Evolutionary conservation across 2,888 invertebrate genomes (phyloP).

Genomic region (Caenorhabditis sp.): DNA sequence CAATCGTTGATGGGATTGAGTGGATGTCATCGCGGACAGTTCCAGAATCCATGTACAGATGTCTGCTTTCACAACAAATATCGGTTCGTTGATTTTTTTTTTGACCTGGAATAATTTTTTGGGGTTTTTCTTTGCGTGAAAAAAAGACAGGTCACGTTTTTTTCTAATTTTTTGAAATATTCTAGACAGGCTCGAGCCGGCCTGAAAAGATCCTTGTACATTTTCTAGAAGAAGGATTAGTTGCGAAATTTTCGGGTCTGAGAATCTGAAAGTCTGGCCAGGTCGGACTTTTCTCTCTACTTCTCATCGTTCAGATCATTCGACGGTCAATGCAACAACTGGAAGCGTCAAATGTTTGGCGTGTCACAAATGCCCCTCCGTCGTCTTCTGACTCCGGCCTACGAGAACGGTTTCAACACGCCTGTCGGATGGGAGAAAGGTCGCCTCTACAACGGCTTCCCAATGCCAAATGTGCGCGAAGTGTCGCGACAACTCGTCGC

Average conservation of each 20-base stretch:
- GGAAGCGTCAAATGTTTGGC: constrained; percentile 89
- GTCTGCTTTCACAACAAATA: constrained; percentile 94
- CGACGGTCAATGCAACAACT: constrained; percentile 95
- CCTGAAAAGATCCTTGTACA: no score
- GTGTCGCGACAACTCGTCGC: constrained; percentile 86
- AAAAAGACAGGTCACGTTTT: background rate
- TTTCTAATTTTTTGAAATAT: background rate
- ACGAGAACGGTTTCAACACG: constrained; percentile 90
- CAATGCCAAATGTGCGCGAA: constrained; percentile 64
- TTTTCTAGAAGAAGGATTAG: no score
- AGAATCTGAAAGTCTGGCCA: no score
- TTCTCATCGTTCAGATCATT: constrained; percentile 88
- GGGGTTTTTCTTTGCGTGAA: background rate
- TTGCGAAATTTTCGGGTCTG: no score
- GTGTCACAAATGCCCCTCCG: constrained; percentile 70
- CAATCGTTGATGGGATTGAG: constrained; percentile 88
- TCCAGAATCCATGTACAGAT: constrained; percentile 74
- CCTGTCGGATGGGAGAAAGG: constrained; percentile 92
- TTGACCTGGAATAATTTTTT: background rate
- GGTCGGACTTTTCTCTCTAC: no score
- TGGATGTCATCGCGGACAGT: constrained; percentile 74
- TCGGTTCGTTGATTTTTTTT: constrained; percentile 42
- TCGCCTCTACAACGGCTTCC: constrained; percentile 82
- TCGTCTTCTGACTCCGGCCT: constrained; percentile 84
- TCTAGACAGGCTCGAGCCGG: no score